Conservation (phyloP, 2,888 invertebrate genomes). For the Aromia moschata region DNA sequence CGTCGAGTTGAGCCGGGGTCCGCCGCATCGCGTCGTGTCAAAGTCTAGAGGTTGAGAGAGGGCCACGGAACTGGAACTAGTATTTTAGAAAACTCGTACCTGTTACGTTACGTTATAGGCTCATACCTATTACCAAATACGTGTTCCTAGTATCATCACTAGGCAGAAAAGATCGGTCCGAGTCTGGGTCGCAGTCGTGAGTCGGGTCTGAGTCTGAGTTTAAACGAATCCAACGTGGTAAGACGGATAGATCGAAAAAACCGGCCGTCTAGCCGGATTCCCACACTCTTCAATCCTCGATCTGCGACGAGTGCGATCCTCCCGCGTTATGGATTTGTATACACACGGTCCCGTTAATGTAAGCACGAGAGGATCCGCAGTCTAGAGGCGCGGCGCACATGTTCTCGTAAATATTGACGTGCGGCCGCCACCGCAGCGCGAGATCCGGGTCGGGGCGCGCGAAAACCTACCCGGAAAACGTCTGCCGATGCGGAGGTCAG, state of each 20-base stretch:
- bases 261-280: conserved; percentile 24
- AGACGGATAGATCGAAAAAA: conserved; percentile 1
- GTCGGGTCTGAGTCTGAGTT: too few relatives aligned
- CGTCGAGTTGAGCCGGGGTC: too few relatives aligned
- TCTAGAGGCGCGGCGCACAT: conserved; percentile 6
- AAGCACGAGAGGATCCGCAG: conserved; percentile 24
- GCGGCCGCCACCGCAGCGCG: not conserved
- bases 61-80: too few relatives aligned
- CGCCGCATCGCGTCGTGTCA: too few relatives aligned
- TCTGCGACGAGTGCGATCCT: conserved; percentile 22
- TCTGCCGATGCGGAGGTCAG: not conserved
- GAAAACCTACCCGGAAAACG: conserved; percentile 6
- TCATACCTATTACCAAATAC: too few relatives aligned
- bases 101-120: too few relatives aligned
- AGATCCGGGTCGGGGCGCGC: conserved; percentile 19
- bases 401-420: conserved; percentile 23
- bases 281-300: conserved; percentile 32
- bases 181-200: too few relatives aligned
- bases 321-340: conserved; percentile 22
- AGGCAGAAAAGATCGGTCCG: too few relatives aligned
- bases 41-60: too few relatives aligned
- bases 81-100: too few relatives aligned
- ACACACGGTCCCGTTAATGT: conserved; percentile 21
- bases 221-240: too few relatives aligned
- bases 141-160: too few relatives aligned